Percentiles rank a stretch among this genome's conserved stretches.
phyloP scores from a whole-genome alignment of 1,140 invertebrate species.

The Oscheius sp. region DNA sequence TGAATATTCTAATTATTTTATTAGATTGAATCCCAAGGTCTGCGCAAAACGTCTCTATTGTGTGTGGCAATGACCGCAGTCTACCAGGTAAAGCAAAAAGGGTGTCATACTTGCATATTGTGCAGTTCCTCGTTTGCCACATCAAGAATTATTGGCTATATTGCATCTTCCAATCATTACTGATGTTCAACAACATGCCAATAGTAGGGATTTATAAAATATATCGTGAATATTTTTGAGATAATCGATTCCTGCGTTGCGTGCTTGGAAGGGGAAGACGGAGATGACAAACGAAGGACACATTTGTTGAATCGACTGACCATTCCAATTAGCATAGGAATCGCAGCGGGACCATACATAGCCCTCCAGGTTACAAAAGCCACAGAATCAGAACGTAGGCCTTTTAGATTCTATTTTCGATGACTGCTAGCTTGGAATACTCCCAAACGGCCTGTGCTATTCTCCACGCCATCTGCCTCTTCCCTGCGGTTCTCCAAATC shows the following conservation, averaged over 20 bases:
- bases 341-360: conserved; percentile 43
- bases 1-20: background rate
- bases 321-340: conserved; percentile 45
- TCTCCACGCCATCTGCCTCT: conserved; percentile 9
- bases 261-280: conserved; percentile 44
- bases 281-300: conserved; percentile 43
- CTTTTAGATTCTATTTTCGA: conserved; percentile 35
- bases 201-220: conserved; percentile 1
- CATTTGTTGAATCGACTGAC: conserved; percentile 40
- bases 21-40: conserved; percentile 19
- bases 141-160: conserved; percentile 40
- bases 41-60: background rate
- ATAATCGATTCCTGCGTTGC: conserved; percentile 44
- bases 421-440: conserved; percentile 33
- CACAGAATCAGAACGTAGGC: background rate
- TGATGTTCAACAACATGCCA: conserved; percentile 47
- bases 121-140: conserved; percentile 18
- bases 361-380: conserved; percentile 32
- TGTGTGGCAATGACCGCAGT: conserved; percentile 21
- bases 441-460: conserved; percentile 41
- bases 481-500: conserved; percentile 31
- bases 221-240: background rate
- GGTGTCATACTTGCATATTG: background rate
- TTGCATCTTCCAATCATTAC: conserved; percentile 27
- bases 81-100: conserved; percentile 16